Base-by-base conservation (phyloP, 2,888 invertebrate genomes). In the Meiosimyza platycephala region DNA sequence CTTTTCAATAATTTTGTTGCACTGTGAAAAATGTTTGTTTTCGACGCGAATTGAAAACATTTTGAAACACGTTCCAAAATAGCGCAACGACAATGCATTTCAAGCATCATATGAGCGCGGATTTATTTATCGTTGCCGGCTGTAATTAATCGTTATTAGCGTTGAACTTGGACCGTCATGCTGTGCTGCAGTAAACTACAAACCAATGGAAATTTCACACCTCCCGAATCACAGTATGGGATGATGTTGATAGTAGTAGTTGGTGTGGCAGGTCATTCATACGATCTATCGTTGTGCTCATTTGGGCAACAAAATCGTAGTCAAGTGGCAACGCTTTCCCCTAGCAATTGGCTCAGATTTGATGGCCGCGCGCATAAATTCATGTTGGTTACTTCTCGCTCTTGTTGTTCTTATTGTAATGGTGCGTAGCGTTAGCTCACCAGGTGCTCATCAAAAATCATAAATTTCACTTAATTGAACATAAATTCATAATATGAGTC, bases 381-480 rank as follows among this genome's bases (percentile, higher is more conserved):
- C 22, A 64, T 67, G 59, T 64, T 67, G 50, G 59, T 64, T 67
- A 22, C 15, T 60, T 13, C 52, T 51, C 9, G 28, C 62, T 48
- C 40, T 12, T 63, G 13, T 16, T 54, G 22, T n/a, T 65, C 18
- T 67, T 55, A 40, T 40, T 54, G 66, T n/a, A 13, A 54, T 18
- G 16, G 67, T 12, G 54, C 12, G 51, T 22, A n/a, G 6, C 63
- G 57, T 60, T 48, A 51, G 50, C 33, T 51, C 18, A 40, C 22
- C 33, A 48, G 64, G 15, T 50, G 28, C 66, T 72, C 71, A 67
- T 72, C 72, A 57, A 62, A 69, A 74, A 74, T 75, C 73, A 76
- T 71, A 73, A 74, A 73, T 76, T 76, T 70, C 74, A 73, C 73
- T 72, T 76, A 76, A 76, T 74, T 75, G 75, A 73, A 75, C 69